Evolutionary conservation across 2,888 invertebrate species (phyloP).

Genomic region (Napeogenes inachia): DNA sequence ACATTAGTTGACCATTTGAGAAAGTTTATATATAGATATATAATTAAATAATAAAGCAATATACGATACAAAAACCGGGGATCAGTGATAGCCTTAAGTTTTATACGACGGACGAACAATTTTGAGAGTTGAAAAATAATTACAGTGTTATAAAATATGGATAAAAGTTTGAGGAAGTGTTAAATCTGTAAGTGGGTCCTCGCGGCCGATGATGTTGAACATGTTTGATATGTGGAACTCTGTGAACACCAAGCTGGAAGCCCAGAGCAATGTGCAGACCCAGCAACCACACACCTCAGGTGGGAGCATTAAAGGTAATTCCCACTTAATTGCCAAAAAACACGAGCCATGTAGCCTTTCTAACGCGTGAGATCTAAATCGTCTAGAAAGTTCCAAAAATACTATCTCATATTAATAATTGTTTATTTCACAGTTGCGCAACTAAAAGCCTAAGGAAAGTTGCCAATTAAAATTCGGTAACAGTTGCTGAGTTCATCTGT

Average conservation of each 20-base stretch:
- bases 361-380: conserved; percentile 21
- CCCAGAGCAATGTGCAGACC: conserved; percentile 79
- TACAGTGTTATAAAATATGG: conserved; percentile 52
- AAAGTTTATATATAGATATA: conserved; percentile 65
- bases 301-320: conserved; percentile 89
- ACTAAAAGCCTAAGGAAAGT: conserved; percentile 61
- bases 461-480: conserved; percentile 66
- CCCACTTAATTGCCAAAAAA: conserved; percentile 47
- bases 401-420: conserved; percentile 64
- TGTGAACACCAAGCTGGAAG: conserved; percentile 85
- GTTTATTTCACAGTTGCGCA: conserved; percentile 62
- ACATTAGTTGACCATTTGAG: conserved; percentile 77
- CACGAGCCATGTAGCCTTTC: conserved; percentile 7
- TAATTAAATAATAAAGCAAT: conserved; percentile 46
- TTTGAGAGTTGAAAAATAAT: conserved; percentile 51
- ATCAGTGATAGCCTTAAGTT: conserved; percentile 72
- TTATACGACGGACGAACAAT: conserved; percentile 66
- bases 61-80: conserved; percentile 63
- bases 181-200: conserved; percentile 38
- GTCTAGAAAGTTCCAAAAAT: conserved; percentile 60
- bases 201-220: conserved; percentile 71
- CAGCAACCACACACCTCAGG: conserved; percentile 88
- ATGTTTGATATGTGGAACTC: conserved; percentile 92
- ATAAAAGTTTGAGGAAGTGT: conserved; percentile 46
- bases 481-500: conserved; percentile 32